Evolutionary conservation across 2,888 invertebrate genomes (phyloP), one percentile per base, ranked within the genome.

Genomic region (Oithona nana): DNA sequence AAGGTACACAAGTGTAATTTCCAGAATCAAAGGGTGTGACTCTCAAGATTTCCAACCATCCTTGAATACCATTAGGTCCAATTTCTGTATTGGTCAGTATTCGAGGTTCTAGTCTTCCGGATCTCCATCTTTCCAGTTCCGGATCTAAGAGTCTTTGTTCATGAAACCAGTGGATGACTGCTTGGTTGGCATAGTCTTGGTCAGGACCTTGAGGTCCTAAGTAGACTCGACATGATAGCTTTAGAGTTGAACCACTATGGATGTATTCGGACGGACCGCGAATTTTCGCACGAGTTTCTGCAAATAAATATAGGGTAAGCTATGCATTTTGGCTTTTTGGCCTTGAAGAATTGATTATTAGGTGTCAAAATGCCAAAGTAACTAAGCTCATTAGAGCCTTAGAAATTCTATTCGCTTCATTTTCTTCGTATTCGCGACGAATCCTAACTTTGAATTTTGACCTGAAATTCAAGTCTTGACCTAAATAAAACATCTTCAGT

Each of bases 1-100:
- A 56, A 16, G 62, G 62, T 13, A 62, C 62, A 26, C 62, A 62
- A 8, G 62, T 54, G 30, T 62, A 62, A 49, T 62, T 62, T 39
- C 62, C 62, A 1, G 62, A 22, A 48, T 62, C 62, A 1, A 26
- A 24, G 2, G 54, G 39, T 3, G 48, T 30, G 16, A 54, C 54
- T 22, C 48, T 62, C 13, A 28, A 13, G 31, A 62, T 56, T 29
- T 56, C n/a, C 26, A 62, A 16, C 55, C 31, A 59, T 16, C 59
- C 59, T 49, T 50, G 59, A 49, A 59, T 24, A 16, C 26, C 54
- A 48, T 39, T 20, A 8, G n/a, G 48, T 22, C 26, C 49, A 48
- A 59, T 49, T 26, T 59, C 59, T 2, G 26, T 59, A 6, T 22
- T 22, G 1, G 29, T 59, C 1, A 26, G 13, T 6, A 61, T 24